Conservation (phyloP, 2,113 vertebrate genomes). For the Sander vitreus region DNA sequence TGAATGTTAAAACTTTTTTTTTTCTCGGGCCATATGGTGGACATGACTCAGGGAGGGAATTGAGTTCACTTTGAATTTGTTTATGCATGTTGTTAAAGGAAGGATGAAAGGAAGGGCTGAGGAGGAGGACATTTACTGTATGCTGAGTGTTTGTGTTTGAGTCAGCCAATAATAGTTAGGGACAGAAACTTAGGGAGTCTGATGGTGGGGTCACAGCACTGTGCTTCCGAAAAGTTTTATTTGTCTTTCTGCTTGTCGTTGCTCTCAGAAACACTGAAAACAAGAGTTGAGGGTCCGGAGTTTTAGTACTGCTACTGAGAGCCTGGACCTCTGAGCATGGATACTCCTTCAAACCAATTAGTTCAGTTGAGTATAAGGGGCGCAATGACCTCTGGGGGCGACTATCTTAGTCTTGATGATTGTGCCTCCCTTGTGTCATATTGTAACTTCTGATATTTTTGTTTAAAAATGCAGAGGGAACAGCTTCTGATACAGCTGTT, state of each 20-base stretch:
- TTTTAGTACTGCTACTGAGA: background rate
- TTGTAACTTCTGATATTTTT: constrained; percentile 6
- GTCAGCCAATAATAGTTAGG: constrained; percentile 21
- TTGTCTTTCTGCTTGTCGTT: constrained; percentile 3
- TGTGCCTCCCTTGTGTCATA: background rate
- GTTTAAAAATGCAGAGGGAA: constrained; percentile 3
- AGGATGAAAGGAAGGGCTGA: constrained; percentile 44
- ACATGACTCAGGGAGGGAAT: constrained; percentile 60
- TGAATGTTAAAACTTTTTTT: constrained; percentile 73
- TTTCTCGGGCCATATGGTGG: constrained; percentile 79
- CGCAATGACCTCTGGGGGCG: background rate
- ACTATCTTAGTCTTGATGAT: background rate
- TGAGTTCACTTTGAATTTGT: constrained; percentile 75
- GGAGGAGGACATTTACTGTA: constrained; percentile 20
- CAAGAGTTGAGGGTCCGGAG: background rate
- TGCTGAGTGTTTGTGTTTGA: constrained; percentile 36
- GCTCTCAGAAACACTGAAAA: constrained; percentile 14
- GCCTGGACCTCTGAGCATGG: background rate
- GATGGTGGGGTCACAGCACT: background rate
- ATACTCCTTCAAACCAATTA: background rate
- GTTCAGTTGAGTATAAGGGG: background rate
- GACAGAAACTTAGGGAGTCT: constrained; percentile 12
- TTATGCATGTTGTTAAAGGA: constrained; percentile 71
- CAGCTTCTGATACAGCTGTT: background rate
- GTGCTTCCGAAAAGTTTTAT: background rate